These are phyloP conservation scores for Apteryx owenii DNA, from an alignment of 2,113 vertebrate species.

Conservation along the genomic window DNA sequence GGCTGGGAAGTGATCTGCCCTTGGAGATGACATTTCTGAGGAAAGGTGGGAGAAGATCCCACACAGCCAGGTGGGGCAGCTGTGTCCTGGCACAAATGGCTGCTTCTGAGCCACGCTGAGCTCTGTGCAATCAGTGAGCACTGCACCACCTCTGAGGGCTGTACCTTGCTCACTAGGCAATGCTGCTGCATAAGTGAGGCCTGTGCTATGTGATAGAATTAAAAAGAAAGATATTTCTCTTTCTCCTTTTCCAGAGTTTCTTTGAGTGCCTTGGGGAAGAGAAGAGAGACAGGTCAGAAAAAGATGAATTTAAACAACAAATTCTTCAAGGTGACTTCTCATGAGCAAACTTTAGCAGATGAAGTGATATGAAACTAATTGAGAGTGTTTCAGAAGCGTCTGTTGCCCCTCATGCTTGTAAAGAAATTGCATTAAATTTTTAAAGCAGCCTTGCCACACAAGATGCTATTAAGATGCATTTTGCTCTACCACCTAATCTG, in stretches of 20 bases:
- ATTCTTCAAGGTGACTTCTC: background rate
- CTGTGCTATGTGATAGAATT: background rate
- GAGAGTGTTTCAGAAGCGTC: slow-evolving; percentile 9
- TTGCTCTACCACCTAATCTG: background rate
- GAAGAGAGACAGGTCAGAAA: background rate
- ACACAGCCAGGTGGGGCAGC: background rate
- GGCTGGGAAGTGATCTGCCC: background rate
- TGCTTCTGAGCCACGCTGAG: fast-evolving
- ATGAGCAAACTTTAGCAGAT: background rate
- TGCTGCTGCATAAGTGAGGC: too few relatives aligned
- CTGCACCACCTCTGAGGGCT: fast-evolving
- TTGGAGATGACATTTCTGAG: background rate
- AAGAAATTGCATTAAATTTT: background rate
- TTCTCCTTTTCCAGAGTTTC: background rate
- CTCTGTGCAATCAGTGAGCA: background rate
- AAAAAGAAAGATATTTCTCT: background rate
- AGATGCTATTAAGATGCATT: background rate
- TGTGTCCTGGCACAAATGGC: background rate
- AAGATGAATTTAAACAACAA: background rate
- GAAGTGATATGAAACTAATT: background rate
- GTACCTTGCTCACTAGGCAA: too few relatives aligned
- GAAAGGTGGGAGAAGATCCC: background rate
- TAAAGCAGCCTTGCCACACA: background rate
- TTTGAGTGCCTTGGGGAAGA: background rate
- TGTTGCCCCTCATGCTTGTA: background rate